Evolutionary conservation across 2,888 invertebrate species (phyloP).

Genomic region (Hydriomena furcata): DNA sequence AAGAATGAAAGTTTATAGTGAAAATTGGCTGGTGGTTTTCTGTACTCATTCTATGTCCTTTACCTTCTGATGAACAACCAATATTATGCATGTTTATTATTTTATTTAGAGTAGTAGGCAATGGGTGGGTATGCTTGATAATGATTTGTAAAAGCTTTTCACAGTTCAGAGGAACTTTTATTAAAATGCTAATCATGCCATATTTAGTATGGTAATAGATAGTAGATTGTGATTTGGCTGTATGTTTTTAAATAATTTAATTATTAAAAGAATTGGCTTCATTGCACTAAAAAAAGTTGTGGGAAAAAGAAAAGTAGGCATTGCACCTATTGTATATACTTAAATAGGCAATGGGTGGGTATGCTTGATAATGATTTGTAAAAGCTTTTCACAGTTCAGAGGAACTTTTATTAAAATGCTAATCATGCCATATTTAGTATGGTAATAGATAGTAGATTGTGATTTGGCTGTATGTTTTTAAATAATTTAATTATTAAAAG

Average conservation of each 20-base stretch:
- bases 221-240: no score
- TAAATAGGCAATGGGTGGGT: neutral
- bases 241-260: no score
- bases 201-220: neutral
- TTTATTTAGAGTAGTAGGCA: neutral
- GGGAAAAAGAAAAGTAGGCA: no score
- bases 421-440: neutral
- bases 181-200: neutral
- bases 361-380: neutral
- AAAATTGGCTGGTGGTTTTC: constrained; percentile 78
- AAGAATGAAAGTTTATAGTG: neutral
- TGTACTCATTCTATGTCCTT: constrained; percentile 74
- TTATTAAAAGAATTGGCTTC: no score
- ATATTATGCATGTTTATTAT: constrained; percentile 11
- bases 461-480: no score
- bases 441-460: no score
- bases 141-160: neutral
- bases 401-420: no score
- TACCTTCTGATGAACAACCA: constrained; percentile 69
- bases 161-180: no score
- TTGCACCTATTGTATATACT: no score
- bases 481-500: no score
- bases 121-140: neutral
- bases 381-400: neutral
- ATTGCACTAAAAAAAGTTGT: no score